Evolutionary conservation across 2,113 vertebrate species (phyloP), one percentile per base, ranked within the genome.

Genomic region (Cyprinodon tularosa): DNA sequence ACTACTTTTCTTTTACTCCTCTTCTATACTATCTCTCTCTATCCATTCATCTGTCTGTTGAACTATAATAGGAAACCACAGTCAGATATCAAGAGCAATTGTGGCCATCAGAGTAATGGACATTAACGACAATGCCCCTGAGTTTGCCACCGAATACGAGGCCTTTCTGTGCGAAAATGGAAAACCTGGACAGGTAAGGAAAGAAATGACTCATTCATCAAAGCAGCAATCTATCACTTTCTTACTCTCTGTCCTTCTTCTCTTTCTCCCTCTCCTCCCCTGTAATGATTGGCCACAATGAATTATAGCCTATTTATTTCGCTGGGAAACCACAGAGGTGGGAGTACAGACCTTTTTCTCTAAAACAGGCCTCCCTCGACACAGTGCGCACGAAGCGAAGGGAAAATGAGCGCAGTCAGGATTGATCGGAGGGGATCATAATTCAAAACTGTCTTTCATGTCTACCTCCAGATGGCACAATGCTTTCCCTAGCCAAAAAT

Each of bases 41-140:
- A 45, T 61, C 63, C 62, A 29, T 83, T 44, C 64, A 15, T 76
- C 70, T 66, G n/a, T 83, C 59, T 73, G 40, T 61, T 62, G 72
- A 45, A 63, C 62, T 66, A 57, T 80, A 74, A 80, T 79, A 99
- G 97, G 95, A 90, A 99, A 99, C 93, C 96, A 98, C 95, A 99
- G 98, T 90, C 98, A 98, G 92, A 96, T 99, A 87, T 98, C 98
- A 57, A 94, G 97, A 75, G 96, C 96, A 17, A 95, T 96, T 50
- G 97, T 99, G 84, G 96, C 97, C 72, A 97, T 99, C 92, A 95
- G 96, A 94, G 97, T 99, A 78, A 96, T 98, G 78, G 98, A 99
- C 92, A 95, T 99, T 86, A 99, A 99, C n/a, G 98, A 99, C 95
- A 99, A 99, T 3, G 97, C 98, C 74, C 98, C 98, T 4, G 97